Evolutionary conservation across 2,113 vertebrate species (phyloP), one percentile per base, ranked within the genome.

Genomic region (Dipodomys ordii): DNA sequence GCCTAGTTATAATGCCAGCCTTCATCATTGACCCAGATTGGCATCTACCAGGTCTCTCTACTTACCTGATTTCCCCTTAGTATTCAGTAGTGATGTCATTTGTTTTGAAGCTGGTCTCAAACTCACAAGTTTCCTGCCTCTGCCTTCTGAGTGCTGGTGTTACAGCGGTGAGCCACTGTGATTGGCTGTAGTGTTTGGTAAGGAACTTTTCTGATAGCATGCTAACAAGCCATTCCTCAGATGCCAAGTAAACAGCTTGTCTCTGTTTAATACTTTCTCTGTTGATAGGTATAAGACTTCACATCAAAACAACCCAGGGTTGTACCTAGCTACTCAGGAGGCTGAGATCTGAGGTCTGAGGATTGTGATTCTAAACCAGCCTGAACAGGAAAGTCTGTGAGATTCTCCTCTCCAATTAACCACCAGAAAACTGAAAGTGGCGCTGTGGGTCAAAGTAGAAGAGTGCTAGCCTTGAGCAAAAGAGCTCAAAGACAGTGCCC

Each of bases 21-120:
- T 22, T n/a, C 4, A 0, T 6, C 80, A 3, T 19, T 18, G 4
- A 13, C 27, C 30, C 35, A 8, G 2, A 22, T 5, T 5, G n/a
- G 28, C 9, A 2, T 3, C 10, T 19, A 11, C 32, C 22, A 53
- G 25, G 2, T 35, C 35, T 80, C 30, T 60, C 19, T 16, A 7
- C 25, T 10, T 44, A 13, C 1, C 22, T 7, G 53, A 53, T 16
- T 39, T 39, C 27, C 25, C 62, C 19, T 60, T 68, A 4, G 0
- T 83, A 23, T 7, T 44, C 25, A 8, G 19, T 23, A 16, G 27
- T 60, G 53, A 7, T 46, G 46, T n/a, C 64, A 67, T 46, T 73
- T 57, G 68, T 28, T 39, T 23, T 62, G n/a, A 30, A 46, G 71
- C 27, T 74, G 39, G 22, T 68, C 30, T 60, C 4, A 25, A 86